Evolutionary conservation across 2,113 vertebrate genomes (phyloP).

Genomic region (Saguinus imperator): DNA sequence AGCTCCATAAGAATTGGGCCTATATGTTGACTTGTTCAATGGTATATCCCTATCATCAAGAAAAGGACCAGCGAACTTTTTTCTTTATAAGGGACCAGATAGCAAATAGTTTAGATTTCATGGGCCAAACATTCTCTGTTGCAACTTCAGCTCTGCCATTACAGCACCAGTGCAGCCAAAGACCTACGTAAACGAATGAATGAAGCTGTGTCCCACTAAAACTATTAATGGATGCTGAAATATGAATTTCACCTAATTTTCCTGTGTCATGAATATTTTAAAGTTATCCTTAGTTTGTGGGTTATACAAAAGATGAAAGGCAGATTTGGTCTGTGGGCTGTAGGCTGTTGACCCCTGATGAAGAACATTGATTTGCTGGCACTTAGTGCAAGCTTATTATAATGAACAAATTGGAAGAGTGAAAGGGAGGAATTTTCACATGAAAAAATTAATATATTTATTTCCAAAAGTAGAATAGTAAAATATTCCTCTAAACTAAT

Average conservation of each 20-base stretch:
- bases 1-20: not conserved
- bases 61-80: not conserved
- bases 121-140: not conserved
- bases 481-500: slow-evolving; percentile 1
- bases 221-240: not conserved
- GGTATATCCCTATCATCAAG: not conserved
- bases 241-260: not conserved
- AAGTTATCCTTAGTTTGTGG: not conserved
- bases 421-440: not conserved
- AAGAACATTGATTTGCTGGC: not conserved
- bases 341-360: not conserved
- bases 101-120: not conserved
- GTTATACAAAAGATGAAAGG: not conserved
- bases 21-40: not conserved
- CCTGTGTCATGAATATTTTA: not conserved
- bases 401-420: not conserved
- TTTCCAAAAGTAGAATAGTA: not conserved
- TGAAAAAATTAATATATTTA: slow-evolving; percentile 5
- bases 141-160: not conserved
- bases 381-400: not conserved
- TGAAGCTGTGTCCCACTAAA: not conserved
- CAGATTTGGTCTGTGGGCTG: not conserved
- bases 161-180: not conserved
- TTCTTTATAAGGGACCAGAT: not conserved
- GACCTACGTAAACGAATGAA: not conserved